These are phyloP conservation scores for Hypena proboscidalis DNA, from an alignment of 2,888 invertebrate genomes.

Conservation along the genomic window DNA sequence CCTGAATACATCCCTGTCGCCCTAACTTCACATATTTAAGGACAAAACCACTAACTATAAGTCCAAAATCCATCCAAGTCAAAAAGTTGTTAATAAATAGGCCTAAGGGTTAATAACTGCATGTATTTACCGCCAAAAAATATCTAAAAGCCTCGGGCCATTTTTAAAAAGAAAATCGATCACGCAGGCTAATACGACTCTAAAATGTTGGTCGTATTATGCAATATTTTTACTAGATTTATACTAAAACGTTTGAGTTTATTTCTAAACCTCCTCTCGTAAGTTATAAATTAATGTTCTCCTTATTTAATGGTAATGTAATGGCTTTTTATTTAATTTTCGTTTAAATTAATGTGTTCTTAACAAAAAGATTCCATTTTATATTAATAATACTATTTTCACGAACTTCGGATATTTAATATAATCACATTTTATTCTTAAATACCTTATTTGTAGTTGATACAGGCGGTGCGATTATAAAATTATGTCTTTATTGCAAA, in stretches of 20 bases:
- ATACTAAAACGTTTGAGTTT: constrained; percentile 8
- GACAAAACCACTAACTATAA: background rate
- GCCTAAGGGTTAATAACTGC: constrained; percentile 7
- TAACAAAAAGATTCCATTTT: constrained; percentile 21
- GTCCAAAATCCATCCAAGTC: background rate
- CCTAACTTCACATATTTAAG: no score
- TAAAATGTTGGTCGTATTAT: constrained; percentile 11
- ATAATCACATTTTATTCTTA: no score
- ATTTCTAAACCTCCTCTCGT: background rate
- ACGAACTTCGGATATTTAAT: background rate
- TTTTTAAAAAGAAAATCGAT: constrained; percentile 26
- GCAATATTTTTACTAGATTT: background rate
- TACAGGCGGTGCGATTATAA: no score
- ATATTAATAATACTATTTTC: constrained; percentile 23
- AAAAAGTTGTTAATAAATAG: constrained; percentile 8
- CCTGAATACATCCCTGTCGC: no score
- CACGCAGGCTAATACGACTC: constrained; percentile 9
- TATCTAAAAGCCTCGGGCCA: constrained; percentile 15
- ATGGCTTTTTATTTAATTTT: constrained; percentile 23
- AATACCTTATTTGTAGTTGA: no score
- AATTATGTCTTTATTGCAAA: no score
- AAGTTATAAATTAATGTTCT: constrained; percentile 10
- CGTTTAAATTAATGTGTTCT: constrained; percentile 19
- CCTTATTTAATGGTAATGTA: constrained; percentile 16
- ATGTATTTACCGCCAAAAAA: constrained; percentile 6